Conservation (phyloP, 2,888 invertebrate species). For the Chesias legatella region DNA sequence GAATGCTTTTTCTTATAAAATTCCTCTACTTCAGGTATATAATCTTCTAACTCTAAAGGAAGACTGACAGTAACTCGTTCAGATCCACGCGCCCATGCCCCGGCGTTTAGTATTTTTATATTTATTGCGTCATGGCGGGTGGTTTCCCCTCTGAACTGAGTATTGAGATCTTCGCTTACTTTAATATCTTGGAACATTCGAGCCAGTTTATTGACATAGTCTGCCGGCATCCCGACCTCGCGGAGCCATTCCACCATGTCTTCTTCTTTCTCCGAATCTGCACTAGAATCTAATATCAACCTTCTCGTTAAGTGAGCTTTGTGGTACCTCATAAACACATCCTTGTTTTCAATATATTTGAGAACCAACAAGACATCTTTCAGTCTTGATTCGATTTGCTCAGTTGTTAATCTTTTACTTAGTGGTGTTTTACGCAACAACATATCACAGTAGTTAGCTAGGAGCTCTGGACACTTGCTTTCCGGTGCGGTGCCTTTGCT, state of each 20-base stretch:
- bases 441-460: conserved; percentile 99
- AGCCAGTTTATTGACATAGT: conserved; percentile 98
- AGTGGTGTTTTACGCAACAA: conserved; percentile 96
- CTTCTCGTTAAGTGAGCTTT: conserved; percentile 97
- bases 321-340: conserved; percentile 99
- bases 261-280: conserved; percentile 99
- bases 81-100: conserved; percentile 98
- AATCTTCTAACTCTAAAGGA: conserved; percentile 98
- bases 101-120: conserved; percentile 98
- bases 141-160: conserved; percentile 92
- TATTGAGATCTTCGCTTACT: conserved; percentile 97
- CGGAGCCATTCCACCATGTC: conserved; percentile 99
- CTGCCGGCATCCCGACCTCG: conserved; percentile 99
- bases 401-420: conserved; percentile 96
- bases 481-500: conserved; percentile 90
- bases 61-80: conserved; percentile 97
- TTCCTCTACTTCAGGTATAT: conserved; percentile 99
- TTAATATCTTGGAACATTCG: conserved; percentile 99
- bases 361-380: conserved; percentile 96
- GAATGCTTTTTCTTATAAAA: conserved; percentile 99
- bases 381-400: conserved; percentile 96
- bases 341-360: conserved; percentile 99
- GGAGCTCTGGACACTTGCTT: conserved; percentile 98
- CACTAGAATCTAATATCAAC: conserved; percentile 97
- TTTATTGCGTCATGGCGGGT: conserved; percentile 93